A percentile compares a stretch with the other conserved stretches of the same genome.
Conservation (phyloP, 2,888 invertebrate species). For the Petrolisthes cinctipes region DNA sequence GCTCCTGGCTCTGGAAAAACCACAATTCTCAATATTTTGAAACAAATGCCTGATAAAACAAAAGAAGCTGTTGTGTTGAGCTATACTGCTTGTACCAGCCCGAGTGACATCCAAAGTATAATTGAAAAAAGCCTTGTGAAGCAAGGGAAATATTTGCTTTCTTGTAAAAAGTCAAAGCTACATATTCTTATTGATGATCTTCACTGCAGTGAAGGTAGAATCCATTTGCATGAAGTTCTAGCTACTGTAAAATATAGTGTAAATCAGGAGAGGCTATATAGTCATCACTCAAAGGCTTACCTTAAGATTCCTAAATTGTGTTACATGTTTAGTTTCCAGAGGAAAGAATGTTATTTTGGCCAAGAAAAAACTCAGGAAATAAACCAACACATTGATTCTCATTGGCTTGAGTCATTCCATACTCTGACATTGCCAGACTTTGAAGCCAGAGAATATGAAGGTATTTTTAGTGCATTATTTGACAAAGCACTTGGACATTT, state of each 20-base stretch:
- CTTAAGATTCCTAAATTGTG: constrained; percentile 43
- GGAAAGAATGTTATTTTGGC: constrained; percentile 30
- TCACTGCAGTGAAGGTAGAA: constrained; percentile 45
- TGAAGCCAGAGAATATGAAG: constrained; percentile 34
- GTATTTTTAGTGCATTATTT: constrained; percentile 44
- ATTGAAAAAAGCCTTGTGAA: constrained; percentile 39
- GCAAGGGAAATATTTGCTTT: constrained; percentile 41
- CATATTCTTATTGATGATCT: constrained; percentile 57
- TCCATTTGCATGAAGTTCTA: constrained; percentile 44
- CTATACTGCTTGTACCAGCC: constrained; percentile 39
- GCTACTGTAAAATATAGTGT: constrained; percentile 48
- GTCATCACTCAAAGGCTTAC: constrained; percentile 38
- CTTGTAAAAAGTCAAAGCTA: constrained; percentile 41
- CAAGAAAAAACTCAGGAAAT: constrained; percentile 45
- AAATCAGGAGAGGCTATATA: constrained; percentile 39
- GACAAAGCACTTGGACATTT: constrained; percentile 47
- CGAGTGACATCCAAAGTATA: constrained; percentile 41
- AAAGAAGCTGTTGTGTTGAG: constrained; percentile 18
- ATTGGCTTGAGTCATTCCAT: constrained; percentile 50
- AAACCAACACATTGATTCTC: constrained; percentile 33
- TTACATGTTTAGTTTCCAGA: constrained; percentile 49
- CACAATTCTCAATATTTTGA: constrained; percentile 39
- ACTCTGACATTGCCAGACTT: constrained; percentile 42
- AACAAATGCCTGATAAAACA: constrained; percentile 23
- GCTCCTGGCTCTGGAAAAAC: constrained; percentile 54